These are phyloP conservation scores for Labia minor DNA, from an alignment of 2,888 invertebrate species.

Conservation along the genomic window DNA sequence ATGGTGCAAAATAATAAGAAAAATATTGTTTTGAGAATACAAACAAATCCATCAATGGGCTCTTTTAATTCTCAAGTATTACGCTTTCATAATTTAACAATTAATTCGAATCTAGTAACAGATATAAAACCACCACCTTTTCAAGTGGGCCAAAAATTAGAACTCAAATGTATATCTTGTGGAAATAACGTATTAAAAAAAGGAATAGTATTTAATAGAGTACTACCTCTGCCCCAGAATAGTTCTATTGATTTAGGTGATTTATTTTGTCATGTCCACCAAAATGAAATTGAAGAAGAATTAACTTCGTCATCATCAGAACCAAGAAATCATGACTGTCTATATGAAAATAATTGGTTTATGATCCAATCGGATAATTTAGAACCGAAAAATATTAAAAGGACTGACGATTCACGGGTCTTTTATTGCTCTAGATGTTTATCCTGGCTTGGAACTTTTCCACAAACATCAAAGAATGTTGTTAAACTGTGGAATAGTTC, in stretches of 20 bases:
- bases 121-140: slow-evolving; percentile 21
- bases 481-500: slow-evolving; percentile 49
- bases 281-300: slow-evolving; percentile 30
- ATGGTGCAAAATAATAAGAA: slow-evolving; percentile 31
- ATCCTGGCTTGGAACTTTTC: slow-evolving; percentile 46
- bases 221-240: slow-evolving; percentile 49
- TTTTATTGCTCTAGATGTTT: slow-evolving; percentile 44
- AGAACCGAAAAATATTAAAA: slow-evolving; percentile 33
- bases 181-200: slow-evolving; percentile 32
- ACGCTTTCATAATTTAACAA: slow-evolving; percentile 18
- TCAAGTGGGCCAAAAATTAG: slow-evolving; percentile 23
- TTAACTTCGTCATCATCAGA: slow-evolving; percentile 32
- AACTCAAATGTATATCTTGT: slow-evolving; percentile 34
- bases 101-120: not conserved
- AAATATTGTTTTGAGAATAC: slow-evolving; percentile 35
- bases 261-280: slow-evolving; percentile 53
- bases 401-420: slow-evolving; percentile 37
- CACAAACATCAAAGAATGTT: slow-evolving; percentile 29
- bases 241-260: slow-evolving; percentile 48
- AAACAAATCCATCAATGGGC: slow-evolving; percentile 37
- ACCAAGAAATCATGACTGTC: slow-evolving; percentile 44
- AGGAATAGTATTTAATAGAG: slow-evolving; percentile 42
- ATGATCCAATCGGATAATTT: slow-evolving; percentile 36
- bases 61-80: slow-evolving; percentile 29
- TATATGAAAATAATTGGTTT: slow-evolving; percentile 47